A percentile compares a stretch with the other conserved stretches of the same genome.
phyloP scores from a whole-genome alignment of 1,140 invertebrate genomes.

The Grapholita molesta region DNA sequence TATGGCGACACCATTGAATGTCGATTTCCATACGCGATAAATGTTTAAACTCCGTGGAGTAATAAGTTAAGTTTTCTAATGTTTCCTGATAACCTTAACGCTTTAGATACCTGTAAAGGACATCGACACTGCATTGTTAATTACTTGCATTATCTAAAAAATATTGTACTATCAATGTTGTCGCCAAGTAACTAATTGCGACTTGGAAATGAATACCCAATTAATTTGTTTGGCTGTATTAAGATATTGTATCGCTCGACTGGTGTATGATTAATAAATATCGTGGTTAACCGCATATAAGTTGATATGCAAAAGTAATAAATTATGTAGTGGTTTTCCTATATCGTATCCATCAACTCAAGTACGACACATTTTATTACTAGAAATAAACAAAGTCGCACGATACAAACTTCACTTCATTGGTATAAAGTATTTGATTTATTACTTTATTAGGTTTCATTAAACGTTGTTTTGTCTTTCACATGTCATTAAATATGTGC shows the following conservation, averaged over 20 bases:
- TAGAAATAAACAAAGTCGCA: neutral
- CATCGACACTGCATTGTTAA: no score
- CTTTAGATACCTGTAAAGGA: no score
- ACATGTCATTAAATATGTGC: neutral
- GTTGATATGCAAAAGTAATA: neutral
- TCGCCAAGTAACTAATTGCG: neutral
- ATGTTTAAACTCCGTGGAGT: no score
- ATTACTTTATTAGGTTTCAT: neutral
- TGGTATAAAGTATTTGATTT: neutral
- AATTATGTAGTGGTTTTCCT: neutral
- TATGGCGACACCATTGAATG: neutral
- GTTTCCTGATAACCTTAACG: no score
- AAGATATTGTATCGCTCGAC: neutral
- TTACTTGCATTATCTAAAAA: neutral
- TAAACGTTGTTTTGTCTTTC: neutral
- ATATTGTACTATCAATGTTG: neutral
- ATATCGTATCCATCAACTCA: neutral
- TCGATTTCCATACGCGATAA: no score
- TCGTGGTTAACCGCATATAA: neutral
- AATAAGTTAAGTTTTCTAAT: no score
- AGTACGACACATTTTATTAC: neutral
- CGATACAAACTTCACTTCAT: neutral
- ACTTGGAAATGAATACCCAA: neutral
- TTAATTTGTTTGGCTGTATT: neutral
- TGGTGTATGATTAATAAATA: neutral